Percentiles rank a stretch among this genome's conserved stretches.
Evolutionary conservation across 2,113 vertebrate genomes (phyloP).

Genomic region (Stegostoma tigrinum): DNA sequence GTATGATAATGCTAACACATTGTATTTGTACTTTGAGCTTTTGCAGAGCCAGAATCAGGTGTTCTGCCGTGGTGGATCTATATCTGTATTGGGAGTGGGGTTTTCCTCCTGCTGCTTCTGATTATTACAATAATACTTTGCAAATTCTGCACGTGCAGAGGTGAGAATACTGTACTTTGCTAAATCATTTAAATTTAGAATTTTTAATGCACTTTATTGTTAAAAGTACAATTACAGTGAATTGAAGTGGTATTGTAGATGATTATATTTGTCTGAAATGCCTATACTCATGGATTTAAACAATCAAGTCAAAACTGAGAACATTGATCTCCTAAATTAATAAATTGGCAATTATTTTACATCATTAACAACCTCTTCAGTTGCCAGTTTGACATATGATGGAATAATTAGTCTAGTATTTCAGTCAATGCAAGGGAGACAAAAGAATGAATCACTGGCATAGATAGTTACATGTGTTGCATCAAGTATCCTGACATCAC

Average conservation of each 20-base stretch:
- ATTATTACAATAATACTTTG: not conserved
- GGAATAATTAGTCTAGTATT: not conserved
- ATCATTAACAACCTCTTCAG: not conserved
- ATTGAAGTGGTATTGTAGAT: not conserved
- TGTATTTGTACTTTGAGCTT: not conserved
- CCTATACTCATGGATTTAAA: not conserved
- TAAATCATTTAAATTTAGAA: not conserved
- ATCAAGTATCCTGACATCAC: not conserved
- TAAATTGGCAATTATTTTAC: not conserved
- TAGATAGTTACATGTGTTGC: not conserved
- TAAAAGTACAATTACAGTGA: not conserved
- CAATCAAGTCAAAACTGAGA: not conserved
- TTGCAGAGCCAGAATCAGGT: not conserved
- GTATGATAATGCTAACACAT: not conserved
- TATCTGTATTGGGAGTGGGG: not conserved
- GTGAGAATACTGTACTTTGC: not conserved
- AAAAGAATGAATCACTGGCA: not conserved
- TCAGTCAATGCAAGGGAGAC: not conserved
- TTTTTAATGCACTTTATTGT: not conserved
- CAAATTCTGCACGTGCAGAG: not conserved
- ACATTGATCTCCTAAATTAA: not conserved
- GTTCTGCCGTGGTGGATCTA: constrained; percentile 18
- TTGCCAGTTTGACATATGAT: not conserved
- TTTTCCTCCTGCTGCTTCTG: not conserved
- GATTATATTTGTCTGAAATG: not conserved